Evolutionary conservation across 2,797 vertebrate species (phyloP), one percentile per base, ranked within the genome.

Genomic region (Pipistrellus pygmaeus): DNA sequence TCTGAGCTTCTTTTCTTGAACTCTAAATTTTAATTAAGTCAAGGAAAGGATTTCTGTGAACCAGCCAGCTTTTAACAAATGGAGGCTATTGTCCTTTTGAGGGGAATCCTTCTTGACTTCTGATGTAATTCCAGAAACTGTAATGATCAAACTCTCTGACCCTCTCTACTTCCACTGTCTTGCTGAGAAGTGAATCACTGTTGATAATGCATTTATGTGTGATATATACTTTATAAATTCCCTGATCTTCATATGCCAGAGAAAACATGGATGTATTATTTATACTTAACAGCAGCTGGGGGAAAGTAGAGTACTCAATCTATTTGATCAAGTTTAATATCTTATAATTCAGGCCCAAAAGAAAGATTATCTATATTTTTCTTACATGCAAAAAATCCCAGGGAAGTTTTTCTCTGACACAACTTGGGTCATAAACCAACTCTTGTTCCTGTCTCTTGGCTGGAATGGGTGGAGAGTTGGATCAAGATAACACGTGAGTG

Each of bases 301-400:
- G 60, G 84, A 62, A 71, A 76, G 71, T 9, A 46, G 32, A 72
- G 41, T 71, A 71, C 32, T 89, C 11, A 4, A 51, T 66, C 46
- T 71, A 38, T 72, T 72, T 88, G 35, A 17, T 1, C 15, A 78
- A 71, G 44, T 51, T 88, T 76, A 88, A 35, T 60, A 83, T 76
- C 60, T 88, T 44, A 46, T 25, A 41, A 30, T 68, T 78, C 53
- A 72, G 32, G 32, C 32, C 5, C 76, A 32, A 32, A 81, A 73
- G 35, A 81, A 72, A 81, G 66, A 81, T 64, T 81, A 87, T 35
- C 66, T 64, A 2, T 73, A 53, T 93, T 81, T 93, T 81, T 73
- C 44, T 87, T 30, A 35, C 30, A 73, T 21, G 66, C 62, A 32
- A 55, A 60, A 62, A 62, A 46, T 55, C 35, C 57, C 53, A 73